A percentile compares a stretch with the other conserved stretches of the same genome.
phyloP scores from a whole-genome alignment of 35 echinoderm and acorn worm species.

The Ophiothrix spiculata region DNA sequence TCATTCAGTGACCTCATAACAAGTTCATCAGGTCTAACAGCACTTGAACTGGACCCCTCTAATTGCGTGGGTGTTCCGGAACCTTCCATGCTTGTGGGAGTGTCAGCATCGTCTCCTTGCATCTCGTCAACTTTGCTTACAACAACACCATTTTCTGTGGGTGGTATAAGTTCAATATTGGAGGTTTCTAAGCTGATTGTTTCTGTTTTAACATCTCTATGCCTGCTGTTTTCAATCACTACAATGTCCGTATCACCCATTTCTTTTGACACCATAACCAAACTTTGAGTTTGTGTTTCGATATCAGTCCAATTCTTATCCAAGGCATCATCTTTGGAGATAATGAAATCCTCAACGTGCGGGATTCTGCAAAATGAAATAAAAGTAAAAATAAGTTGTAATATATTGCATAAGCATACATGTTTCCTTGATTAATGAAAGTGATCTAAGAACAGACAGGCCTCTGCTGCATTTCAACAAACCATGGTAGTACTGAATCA shows the following conservation, averaged over 20 bases:
- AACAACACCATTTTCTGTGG: neutral
- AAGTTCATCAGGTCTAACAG: neutral
- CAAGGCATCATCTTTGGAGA: neutral
- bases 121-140: neutral
- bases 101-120: neutral
- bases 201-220: neutral
- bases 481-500: too few relatives aligned
- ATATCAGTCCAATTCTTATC: conserved; percentile 4
- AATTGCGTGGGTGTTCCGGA: neutral
- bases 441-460: too few relatives aligned
- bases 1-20: neutral
- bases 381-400: neutral
- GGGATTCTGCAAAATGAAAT: neutral
- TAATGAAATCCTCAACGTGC: neutral
- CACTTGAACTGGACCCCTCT: neutral
- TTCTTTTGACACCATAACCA: neutral
- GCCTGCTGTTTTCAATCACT: neutral
- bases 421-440: too few relatives aligned
- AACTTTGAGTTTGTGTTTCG: neutral
- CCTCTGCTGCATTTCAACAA: too few relatives aligned
- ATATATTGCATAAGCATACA: too few relatives aligned
- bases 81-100: neutral
- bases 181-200: neutral
- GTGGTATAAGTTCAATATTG: neutral
- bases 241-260: neutral